Evolutionary conservation across 2,113 vertebrate species (phyloP), one percentile per base, ranked within the genome.

Genomic region (Lasiurus borealis): DNA sequence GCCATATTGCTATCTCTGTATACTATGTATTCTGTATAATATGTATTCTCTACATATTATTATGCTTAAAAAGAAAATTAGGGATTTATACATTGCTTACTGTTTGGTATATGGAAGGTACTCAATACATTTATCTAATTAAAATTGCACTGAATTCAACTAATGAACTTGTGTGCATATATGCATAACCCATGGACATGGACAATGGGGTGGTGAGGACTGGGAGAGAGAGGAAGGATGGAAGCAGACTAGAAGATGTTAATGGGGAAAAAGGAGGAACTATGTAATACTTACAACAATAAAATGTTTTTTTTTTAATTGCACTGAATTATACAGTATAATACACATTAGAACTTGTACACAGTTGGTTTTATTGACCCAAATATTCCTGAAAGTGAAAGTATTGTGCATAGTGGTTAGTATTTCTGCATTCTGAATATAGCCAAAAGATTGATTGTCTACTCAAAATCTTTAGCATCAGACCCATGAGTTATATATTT

Each of bases 391-490:
- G 31, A 76, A 77, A 83, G 18, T 90, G 25, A 46, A 76, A 91
- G 0, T 40, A 50, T 85, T 93, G 86, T 85, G 8, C 48, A 82
- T 52, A 3, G 80, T 90, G 82, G 19, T 62, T 46, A 69, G 36
- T 62, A 73, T 75, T 88, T 48, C 44, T 80, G 23, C 34, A 84
- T 89, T 75, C 66, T 40, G 2, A 66, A 29, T 46, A 27, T 46
- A 93, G 21, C 11, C 59, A 85, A 66, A 92, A 93, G 46, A 85
- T 80, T 36, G 75, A 92, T 81, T 69, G 23, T 92, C 80, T 94
- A 57, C 31, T 95, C 36, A 77, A 54, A 93, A 95, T 86, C 57
- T 62, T 77, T 29, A 89, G 21, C 25, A 52, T 69, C 16, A 92
- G 50, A 72, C 34, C 11, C 14, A 29, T 29, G 36, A 90, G 85